These are phyloP conservation scores for Xestobium rufovillosum DNA, from an alignment of 2,888 invertebrate genomes.

Conservation along the genomic window DNA sequence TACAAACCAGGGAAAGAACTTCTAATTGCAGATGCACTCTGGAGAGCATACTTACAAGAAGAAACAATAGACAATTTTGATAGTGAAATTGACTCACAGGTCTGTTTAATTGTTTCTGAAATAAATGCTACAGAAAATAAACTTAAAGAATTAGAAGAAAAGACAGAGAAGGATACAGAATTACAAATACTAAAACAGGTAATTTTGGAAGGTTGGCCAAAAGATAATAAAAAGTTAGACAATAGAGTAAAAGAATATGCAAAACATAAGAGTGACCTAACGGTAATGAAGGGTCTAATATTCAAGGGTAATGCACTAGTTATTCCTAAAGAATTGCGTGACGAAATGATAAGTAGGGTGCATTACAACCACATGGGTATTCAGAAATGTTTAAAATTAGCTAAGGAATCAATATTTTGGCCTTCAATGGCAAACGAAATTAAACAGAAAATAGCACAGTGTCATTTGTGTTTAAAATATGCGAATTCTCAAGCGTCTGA, in stretches of 20 bases:
- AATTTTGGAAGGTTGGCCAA: conserved; percentile 16
- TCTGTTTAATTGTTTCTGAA: conserved; percentile 9
- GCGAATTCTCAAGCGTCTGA: not conserved
- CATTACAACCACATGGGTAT: conserved; percentile 19
- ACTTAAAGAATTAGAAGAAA: conserved; percentile 11
- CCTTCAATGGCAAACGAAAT: conserved; percentile 18
- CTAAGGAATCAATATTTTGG: conserved; percentile 17
- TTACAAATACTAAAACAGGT: conserved; percentile 8
- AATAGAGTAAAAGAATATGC: conserved; percentile 12
- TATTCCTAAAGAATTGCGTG: conserved; percentile 14
- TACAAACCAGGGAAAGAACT: conserved; percentile 16
- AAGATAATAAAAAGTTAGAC: conserved; percentile 11
- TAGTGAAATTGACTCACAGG: conserved; percentile 7
- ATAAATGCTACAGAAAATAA: conserved; percentile 14
- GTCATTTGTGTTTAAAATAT: conserved; percentile 17
- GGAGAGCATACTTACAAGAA: conserved; percentile 9
- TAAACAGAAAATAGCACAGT: conserved; percentile 11
- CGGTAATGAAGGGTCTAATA: conserved; percentile 13
- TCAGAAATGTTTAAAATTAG: conserved; percentile 16
- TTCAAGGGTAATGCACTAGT: conserved; percentile 14
- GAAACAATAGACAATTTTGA: conserved; percentile 8
- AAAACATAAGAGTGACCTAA: conserved; percentile 12
- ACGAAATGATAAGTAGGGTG: conserved; percentile 15
- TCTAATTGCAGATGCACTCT: conserved; percentile 16
- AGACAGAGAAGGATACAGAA: conserved; percentile 12